Evolutionary conservation across 2,888 invertebrate genomes (phyloP).

Genomic region (Zygothrica quintamaculata): DNA sequence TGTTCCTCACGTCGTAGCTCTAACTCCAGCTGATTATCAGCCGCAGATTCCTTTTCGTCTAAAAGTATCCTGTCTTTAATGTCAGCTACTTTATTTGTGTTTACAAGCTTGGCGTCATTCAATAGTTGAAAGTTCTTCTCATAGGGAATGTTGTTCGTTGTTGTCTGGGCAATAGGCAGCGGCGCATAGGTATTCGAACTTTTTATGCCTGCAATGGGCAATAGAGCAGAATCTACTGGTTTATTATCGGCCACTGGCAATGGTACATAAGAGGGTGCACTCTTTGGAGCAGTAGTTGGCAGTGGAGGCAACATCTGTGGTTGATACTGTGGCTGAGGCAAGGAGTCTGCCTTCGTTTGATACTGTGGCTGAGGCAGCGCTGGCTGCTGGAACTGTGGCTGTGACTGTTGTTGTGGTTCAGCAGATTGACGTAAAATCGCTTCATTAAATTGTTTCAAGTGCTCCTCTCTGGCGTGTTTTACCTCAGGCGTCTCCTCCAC

Average conservation of each 20-base stretch:
- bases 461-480: conserved; percentile 69
- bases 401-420: conserved; percentile 29
- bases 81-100: conserved; percentile 59
- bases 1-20: conserved; percentile 65
- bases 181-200: conserved; percentile 13
- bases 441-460: conserved; percentile 60
- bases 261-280: conserved; percentile 15
- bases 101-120: conserved; percentile 45
- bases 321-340: too few species aligned
- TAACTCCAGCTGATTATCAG: conserved; percentile 52
- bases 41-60: conserved; percentile 54
- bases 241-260: not conserved
- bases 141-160: conserved; percentile 25
- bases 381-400: conserved; percentile 18
- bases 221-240: conserved; percentile 11
- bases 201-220: conserved; percentile 30
- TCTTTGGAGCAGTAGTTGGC: conserved; percentile 26
- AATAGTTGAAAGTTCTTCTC: conserved; percentile 38
- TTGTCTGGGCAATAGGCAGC: conserved; percentile 32
- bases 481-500: conserved; percentile 73
- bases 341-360: conserved; percentile 26
- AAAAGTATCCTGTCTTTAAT: conserved; percentile 50
- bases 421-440: conserved; percentile 50
- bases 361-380: not conserved
- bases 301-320: conserved; percentile 12